Base-by-base conservation (phyloP, 2,888 invertebrate genomes). In the Gortyna flavago region DNA sequence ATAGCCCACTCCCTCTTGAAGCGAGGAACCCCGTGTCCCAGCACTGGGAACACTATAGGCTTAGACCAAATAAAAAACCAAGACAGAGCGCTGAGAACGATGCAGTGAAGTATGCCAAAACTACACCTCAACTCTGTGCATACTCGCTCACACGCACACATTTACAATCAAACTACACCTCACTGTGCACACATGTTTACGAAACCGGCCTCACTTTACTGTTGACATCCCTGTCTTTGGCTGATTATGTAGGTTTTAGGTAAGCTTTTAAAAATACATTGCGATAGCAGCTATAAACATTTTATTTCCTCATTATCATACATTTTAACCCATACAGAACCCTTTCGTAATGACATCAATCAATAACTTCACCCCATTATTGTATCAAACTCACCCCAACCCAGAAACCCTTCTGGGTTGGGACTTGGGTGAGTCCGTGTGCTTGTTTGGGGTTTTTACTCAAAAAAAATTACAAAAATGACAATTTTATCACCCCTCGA, bases 401-500 rank as follows among this genome's bases (percentile, higher is more conserved):
- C n/a, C n/a, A 57, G 13, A 21, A 44, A 65, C 65, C 16, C 9
- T 38, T 65, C 5, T n/a, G 38, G 16, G 4, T 38, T 5, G 38
- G n/a, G 38, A 9, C 1, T 38, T 5, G 38, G n/a, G n/a, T n/a
- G n/a, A 38, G n/a, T 64, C 25, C 25, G 35, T 64, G 35, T 25
- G 35, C 25, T 64, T 25, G 4, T 25, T 35, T 25, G 64, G 16
- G 21, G 18, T 75, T 65, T n/a, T 65, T 29, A 78, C 59, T 2
- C 25, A 78, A 77, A 76, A 78, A 67, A 67, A 76, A 38, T n/a
- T 9, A 76, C 13, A n/a, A 62, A 32, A 76, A 62, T 51, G 25
- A 57, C 5, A 54, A 35, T 61, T 75, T n/a, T 61, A 66, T 48
- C 35, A 32, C 38, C 61, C 75, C 29, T 57, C 61, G 4, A 54